phyloP scores from a whole-genome alignment of 1,140 invertebrate species.

The Ooceraea biroi region DNA sequence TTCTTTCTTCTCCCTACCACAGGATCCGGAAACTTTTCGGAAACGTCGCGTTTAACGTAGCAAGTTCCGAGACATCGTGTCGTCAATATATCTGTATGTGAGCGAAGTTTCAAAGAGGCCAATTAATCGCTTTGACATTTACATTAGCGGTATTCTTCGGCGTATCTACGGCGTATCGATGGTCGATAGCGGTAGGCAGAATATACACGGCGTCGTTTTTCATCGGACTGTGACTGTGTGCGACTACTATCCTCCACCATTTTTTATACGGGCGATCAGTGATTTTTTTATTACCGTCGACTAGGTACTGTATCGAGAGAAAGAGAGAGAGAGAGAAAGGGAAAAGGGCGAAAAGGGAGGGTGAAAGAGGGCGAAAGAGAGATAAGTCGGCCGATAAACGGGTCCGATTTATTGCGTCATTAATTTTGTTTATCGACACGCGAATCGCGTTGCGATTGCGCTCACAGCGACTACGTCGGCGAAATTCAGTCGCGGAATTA shows the following conservation, averaged over 20 bases:
- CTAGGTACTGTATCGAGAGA: slow-evolving; percentile 6
- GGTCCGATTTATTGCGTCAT: slow-evolving; percentile 62
- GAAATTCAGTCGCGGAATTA: slow-evolving; percentile 57
- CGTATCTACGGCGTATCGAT: not conserved
- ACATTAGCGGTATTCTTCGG: not conserved
- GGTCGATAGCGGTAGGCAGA: not conserved
- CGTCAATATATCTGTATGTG: not conserved
- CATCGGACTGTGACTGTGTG: not conserved
- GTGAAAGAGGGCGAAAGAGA: slow-evolving; percentile 32
- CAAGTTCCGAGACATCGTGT: not conserved
- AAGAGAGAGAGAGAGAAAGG: slow-evolving; percentile 17
- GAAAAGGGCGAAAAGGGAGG: slow-evolving; percentile 32
- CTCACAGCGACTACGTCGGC: slow-evolving; percentile 52
- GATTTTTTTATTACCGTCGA: slow-evolving; percentile 49
- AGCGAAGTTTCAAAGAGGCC: slow-evolving; percentile 2
- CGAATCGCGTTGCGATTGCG: slow-evolving; percentile 61
- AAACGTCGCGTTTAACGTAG: not conserved
- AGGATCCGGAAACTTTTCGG: no score
- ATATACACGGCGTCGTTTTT: slow-evolving; percentile 35
- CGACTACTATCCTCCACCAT: slow-evolving; percentile 14
- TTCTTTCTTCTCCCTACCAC: not conserved
- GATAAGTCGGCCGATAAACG: slow-evolving; percentile 57
- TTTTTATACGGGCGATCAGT: slow-evolving; percentile 58
- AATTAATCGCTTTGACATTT: slow-evolving; percentile 9
- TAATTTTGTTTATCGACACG: slow-evolving; percentile 62